These are phyloP conservation scores for Brachionus koreanus DNA, from an alignment of 1,140 invertebrate genomes.

Conservation along the genomic window DNA sequence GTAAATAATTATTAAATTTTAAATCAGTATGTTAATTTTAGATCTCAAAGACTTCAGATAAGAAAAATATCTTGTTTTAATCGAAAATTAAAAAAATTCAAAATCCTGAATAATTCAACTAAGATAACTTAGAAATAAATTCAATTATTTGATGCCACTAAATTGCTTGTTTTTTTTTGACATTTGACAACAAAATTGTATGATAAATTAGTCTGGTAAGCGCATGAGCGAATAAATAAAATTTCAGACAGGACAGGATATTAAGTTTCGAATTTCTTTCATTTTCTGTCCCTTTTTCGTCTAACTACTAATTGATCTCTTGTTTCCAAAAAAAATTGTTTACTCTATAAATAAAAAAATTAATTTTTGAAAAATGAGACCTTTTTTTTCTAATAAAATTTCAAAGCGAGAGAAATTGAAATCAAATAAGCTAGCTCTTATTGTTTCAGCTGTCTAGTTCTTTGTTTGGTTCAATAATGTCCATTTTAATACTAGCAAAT, in stretches of 20 bases:
- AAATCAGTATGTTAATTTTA: background rate
- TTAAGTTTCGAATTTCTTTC: background rate
- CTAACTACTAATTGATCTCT: background rate
- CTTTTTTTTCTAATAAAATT: background rate
- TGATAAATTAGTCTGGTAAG: background rate
- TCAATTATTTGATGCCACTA: background rate
- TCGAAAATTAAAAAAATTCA: background rate
- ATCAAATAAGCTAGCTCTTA: background rate
- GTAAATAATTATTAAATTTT: background rate
- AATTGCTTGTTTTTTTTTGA: background rate
- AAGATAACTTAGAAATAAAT: background rate
- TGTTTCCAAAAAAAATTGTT: background rate
- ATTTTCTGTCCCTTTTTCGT: background rate
- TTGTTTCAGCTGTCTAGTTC: conserved; percentile 36
- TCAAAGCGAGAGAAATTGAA: background rate
- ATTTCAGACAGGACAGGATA: background rate
- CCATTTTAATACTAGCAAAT: background rate
- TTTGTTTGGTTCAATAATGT: background rate
- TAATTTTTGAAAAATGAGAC: background rate
- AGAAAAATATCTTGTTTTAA: background rate
- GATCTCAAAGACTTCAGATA: background rate
- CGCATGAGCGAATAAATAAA: background rate
- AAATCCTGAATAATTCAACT: background rate
- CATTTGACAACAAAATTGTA: conserved; percentile 3
- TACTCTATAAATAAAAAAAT: background rate